Conservation (phyloP, 2,113 vertebrate genomes). For the Dromaius novaehollandiae region DNA sequence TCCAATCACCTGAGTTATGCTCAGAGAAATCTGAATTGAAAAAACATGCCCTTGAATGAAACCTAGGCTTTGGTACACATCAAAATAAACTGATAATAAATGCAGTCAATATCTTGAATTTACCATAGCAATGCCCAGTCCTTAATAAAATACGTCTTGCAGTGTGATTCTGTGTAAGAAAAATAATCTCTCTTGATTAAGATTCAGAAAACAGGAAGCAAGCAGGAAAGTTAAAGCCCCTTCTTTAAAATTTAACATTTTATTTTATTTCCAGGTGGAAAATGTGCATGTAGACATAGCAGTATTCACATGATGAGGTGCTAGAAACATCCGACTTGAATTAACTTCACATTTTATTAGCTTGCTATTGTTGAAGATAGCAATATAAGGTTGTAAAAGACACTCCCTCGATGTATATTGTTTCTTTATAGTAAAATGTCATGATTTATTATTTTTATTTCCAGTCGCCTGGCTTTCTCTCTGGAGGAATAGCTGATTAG, state of each 20-base stretch:
- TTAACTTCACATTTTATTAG: conserved; percentile 10
- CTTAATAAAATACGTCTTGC: background rate
- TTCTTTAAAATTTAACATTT: background rate
- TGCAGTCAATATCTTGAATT: background rate
- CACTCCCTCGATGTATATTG: background rate
- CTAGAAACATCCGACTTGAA: background rate
- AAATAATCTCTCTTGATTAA: background rate
- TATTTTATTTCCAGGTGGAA: background rate
- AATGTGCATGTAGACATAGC: background rate
- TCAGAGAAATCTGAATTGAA: background rate
- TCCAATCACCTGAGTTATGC: background rate
- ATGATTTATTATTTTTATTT: conserved; percentile 44
- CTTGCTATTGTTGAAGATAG: background rate
- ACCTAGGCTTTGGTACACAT: fast-evolving
- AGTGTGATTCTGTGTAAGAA: background rate
- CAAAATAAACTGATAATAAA: background rate
- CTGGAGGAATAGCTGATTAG: conserved; percentile 15
- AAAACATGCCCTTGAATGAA: background rate
- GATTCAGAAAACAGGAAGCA: background rate
- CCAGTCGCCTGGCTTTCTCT: background rate
- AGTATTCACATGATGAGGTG: background rate
- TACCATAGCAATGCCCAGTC: background rate
- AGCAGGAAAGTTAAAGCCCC: background rate
- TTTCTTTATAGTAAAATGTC: conserved; percentile 4
- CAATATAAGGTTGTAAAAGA: background rate